Base-by-base conservation (phyloP, 2,797 vertebrate genomes). In the Pyrocephalus nanus region DNA sequence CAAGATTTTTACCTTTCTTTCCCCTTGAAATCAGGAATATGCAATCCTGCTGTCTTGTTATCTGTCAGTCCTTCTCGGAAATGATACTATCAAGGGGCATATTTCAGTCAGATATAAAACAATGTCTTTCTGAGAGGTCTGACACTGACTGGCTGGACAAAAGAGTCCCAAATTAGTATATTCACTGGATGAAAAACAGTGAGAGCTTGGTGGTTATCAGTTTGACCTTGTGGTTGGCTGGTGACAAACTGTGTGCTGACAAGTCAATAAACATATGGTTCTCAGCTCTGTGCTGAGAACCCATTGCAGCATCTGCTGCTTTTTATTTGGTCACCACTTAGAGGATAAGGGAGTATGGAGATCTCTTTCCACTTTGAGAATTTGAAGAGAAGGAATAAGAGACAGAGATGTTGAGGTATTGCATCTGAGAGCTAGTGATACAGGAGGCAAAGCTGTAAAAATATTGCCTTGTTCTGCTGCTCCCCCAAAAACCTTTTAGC, bases 1-100 rank as follows among this genome's bases (percentile, higher is more conserved):
- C n/a, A 48, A 70, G 69, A 69, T 75, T 91, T 92, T 93, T 95
- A 86, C 26, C 58, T 62, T 90, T 40, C 18, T 72, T 93, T 93
- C 42, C 53, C 51, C 53, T 80, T 89, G 85, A 77, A 95, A 91
- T 57, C 61, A 88, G 19, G 45, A 1, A 0, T 43, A n/a, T 40
- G 50, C 3, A 5, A 57, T 91, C 45, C 73, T 47, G 57, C 42
- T 87, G 60, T 82, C 32, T 76, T 36, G 30, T 29, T 66, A 7
- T 60, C 57, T 79, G 82, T 80, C 78, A 74, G 0, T 83, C 42
- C 65, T 82, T 82, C 71, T 90, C 79, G 65, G 79, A 67, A 60
- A 57, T 77, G 27, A 67, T 88, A 19, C 48, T 94, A 12, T 62
- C 57, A 50, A 26, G n/a, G 57, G 47, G 18, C 22, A 14, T 80